Base-by-base conservation (phyloP, 2,113 vertebrate species). In the Ploceus nigricollis region DNA sequence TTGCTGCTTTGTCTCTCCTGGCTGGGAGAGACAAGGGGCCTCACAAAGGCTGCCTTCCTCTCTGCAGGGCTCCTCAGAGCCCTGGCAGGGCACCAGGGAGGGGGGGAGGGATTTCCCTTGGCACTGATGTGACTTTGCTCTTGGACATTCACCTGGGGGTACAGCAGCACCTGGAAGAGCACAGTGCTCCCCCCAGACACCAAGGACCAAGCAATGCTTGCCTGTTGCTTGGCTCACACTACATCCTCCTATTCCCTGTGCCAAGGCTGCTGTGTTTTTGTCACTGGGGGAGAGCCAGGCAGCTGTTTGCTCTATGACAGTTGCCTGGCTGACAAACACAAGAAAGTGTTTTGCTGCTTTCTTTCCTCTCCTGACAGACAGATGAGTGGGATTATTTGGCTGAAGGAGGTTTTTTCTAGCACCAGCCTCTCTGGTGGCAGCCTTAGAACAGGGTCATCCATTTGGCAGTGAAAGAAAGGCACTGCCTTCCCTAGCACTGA, bases 241-340 rank as follows among this genome's bases (percentile, higher is more conserved):
- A 1, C 42, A 21, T 70, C 23, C 48, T 78, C 13, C 35, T 11
- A 4, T 44, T 93, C 13, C 40, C 63, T 0, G 9, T 56, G 82
- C 79, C 5, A 20, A 86, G 27, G 42, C 37, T 57, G 71, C 23
- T 57, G 47, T 2, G 6, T 23, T 88, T 92, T 35, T 90, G 71
- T 57, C 79, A 23, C 53, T 50, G 45, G 58, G 10, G 8, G 9
- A 91, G 85, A 88, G 61, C 70, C 63, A 85, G 68, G 24, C 86
- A 83, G 88, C 71, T 97, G 88, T 90, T 88, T 76, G 78, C 54
- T 89, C 42, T 83, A n/a, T 3, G 8, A 58, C 80, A 92, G 82
- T 5, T 4, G 4, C 42, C 82, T 83, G 82, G 90, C 82, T 93
- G 68, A 47, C 71, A 63, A n/a, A n/a, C n/a, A n/a, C n/a, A n/a